Evolutionary conservation across 2,888 invertebrate species (phyloP).

Genomic region (Criorhina ranunculi): DNA sequence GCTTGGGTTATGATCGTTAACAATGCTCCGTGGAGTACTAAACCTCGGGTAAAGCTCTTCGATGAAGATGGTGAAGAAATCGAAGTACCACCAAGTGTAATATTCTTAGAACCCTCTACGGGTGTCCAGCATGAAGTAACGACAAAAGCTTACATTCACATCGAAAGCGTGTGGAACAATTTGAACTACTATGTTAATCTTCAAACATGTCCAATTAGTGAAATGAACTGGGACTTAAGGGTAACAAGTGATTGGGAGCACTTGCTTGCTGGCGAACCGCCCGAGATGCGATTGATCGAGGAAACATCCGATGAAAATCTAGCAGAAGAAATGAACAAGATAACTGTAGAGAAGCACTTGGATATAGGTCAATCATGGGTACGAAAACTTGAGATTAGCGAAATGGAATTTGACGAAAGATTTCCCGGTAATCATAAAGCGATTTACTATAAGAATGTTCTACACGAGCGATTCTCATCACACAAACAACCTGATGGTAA

Average conservation of each 20-base stretch:
- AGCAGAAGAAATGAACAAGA: slow-evolving; percentile 83
- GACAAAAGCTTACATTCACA: slow-evolving; percentile 88
- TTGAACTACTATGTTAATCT: slow-evolving; percentile 93
- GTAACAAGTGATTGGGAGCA: slow-evolving; percentile 89
- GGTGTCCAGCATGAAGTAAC: slow-evolving; percentile 87
- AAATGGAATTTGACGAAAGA: slow-evolving; percentile 87
- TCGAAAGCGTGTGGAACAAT: slow-evolving; percentile 95
- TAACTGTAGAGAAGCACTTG: slow-evolving; percentile 88
- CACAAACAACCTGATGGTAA: slow-evolving; percentile 90
- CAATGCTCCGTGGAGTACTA: slow-evolving; percentile 82
- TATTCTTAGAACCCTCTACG: slow-evolving; percentile 94
- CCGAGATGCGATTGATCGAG: slow-evolving; percentile 82
- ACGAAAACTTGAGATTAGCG: slow-evolving; percentile 87
- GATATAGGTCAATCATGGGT: slow-evolving; percentile 92
- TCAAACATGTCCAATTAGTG: slow-evolving; percentile 86
- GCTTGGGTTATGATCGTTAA: slow-evolving; percentile 91
- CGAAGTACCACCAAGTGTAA: slow-evolving; percentile 84
- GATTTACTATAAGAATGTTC: slow-evolving; percentile 89
- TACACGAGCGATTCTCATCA: slow-evolving; percentile 91
- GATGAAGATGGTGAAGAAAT: slow-evolving; percentile 81
- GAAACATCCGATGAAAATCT: slow-evolving; percentile 85
- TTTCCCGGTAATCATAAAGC: slow-evolving; percentile 90
- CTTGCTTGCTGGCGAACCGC: slow-evolving; percentile 89
- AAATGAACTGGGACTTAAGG: slow-evolving; percentile 87
- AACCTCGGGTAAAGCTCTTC: slow-evolving; percentile 79